Evolutionary conservation across 2,113 vertebrate genomes (phyloP).

Genomic region (Ochotona curzoniae): DNA sequence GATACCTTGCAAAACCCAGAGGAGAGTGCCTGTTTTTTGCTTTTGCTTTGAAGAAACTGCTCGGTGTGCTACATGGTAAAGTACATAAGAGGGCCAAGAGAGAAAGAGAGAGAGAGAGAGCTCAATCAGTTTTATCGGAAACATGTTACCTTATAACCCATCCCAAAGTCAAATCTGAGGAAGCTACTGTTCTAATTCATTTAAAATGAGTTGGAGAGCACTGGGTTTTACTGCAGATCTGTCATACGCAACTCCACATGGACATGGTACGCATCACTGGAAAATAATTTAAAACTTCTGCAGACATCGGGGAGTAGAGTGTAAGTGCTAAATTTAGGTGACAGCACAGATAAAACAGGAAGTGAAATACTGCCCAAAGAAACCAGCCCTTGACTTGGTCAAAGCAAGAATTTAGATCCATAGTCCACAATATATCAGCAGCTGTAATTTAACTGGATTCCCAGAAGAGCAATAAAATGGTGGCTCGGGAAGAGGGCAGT

Average conservation of each 20-base stretch:
- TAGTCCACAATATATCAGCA: constrained; percentile 75
- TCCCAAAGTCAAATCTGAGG: constrained; percentile 57
- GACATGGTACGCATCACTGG: constrained; percentile 65
- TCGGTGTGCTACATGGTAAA: constrained; percentile 34
- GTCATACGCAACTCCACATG: constrained; percentile 21
- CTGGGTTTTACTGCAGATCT: constrained; percentile 68
- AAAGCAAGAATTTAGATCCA: constrained; percentile 73
- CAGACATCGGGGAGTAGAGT: constrained; percentile 51
- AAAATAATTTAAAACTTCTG: constrained; percentile 65
- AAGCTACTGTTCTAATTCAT: constrained; percentile 65
- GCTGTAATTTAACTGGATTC: constrained; percentile 78
- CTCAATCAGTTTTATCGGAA: constrained; percentile 52
- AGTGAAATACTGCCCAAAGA: constrained; percentile 59
- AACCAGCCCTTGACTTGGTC: constrained; percentile 69
- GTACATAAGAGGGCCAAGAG: background rate
- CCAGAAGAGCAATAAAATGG: constrained; percentile 71
- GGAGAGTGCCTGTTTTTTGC: background rate
- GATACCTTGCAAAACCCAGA: background rate
- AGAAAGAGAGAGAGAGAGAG: background rate
- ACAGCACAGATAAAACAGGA: constrained; percentile 75
- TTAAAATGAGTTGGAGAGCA: constrained; percentile 36
- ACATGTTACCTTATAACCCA: constrained; percentile 51
- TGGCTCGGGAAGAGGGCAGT: constrained; percentile 59
- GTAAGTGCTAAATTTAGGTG: constrained; percentile 64
- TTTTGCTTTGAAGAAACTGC: constrained; percentile 58